These are phyloP conservation scores for Leptinotarsa defecta DNA, from an alignment of 1,140 invertebrate species.

Conservation along the genomic window DNA sequence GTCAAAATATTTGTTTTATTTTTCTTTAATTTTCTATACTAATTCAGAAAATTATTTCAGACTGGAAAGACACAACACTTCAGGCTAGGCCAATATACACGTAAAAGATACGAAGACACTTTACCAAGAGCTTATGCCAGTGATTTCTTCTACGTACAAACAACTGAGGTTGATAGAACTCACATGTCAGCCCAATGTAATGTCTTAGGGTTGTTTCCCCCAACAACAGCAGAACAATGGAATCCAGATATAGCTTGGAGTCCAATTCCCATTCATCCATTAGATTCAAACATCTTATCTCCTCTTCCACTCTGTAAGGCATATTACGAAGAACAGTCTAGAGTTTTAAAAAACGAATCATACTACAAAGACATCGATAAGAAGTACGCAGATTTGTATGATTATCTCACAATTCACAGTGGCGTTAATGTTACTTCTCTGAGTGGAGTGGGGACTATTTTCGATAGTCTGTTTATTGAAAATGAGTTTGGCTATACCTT, in stretches of 20 bases:
- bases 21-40: too few species aligned
- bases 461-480: neutral
- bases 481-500: neutral
- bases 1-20: too few species aligned
- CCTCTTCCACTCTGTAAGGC: neutral
- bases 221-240: slow-evolving; percentile 69
- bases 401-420: neutral
- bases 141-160: slow-evolving; percentile 68
- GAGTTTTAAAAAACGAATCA: neutral
- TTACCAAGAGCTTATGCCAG: slow-evolving; percentile 64
- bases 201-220: slow-evolving; percentile 80
- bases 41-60: too few species aligned
- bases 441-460: neutral
- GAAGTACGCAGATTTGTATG: neutral
- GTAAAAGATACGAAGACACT: slow-evolving; percentile 69
- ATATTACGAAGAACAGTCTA: neutral
- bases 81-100: slow-evolving; percentile 70
- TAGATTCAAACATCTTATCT: neutral
- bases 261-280: neutral
- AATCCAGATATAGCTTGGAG: slow-evolving; percentile 73
- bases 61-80: too few species aligned
- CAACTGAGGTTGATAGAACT: slow-evolving; percentile 78
- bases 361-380: neutral
- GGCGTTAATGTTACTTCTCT: slow-evolving; percentile 8
- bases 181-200: slow-evolving; percentile 82